Percentiles rank a stretch among this genome's conserved stretches.
Evolutionary conservation across 1,140 invertebrate species (phyloP).

Genomic region (Lasioglossum albipes): DNA sequence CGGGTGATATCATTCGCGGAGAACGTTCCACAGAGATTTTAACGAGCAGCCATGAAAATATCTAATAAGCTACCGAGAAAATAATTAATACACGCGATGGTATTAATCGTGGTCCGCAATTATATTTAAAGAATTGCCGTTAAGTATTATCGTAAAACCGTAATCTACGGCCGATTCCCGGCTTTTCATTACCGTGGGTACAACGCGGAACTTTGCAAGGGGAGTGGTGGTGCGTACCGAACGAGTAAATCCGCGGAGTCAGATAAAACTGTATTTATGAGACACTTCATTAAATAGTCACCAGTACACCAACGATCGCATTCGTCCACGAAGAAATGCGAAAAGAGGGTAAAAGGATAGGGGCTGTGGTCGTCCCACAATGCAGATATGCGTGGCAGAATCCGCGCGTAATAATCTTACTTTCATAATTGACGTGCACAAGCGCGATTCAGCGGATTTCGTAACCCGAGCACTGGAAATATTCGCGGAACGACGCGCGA

Average conservation of each 20-base stretch:
- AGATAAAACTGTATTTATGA: neutral
- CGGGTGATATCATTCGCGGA: conserved; percentile 46
- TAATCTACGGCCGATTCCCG: conserved; percentile 3
- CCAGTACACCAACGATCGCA: neutral
- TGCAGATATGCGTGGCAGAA: conserved; percentile 30
- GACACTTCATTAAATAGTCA: conserved; percentile 16
- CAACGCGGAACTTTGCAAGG: neutral
- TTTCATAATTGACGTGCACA: conserved; percentile 60
- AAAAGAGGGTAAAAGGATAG: conserved; percentile 36
- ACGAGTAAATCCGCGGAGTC: neutral
- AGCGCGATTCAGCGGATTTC: conserved; percentile 50
- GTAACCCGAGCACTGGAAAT: conserved; percentile 17
- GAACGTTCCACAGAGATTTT: conserved; percentile 30
- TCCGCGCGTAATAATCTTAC: conserved; percentile 50
- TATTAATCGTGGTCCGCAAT: conserved; percentile 48
- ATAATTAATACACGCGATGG: conserved; percentile 54
- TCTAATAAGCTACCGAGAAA: conserved; percentile 49
- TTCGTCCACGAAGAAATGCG: neutral
- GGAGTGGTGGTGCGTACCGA: neutral
- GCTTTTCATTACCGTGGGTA: neutral
- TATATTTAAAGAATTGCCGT: conserved; percentile 38
- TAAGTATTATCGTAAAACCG: conserved; percentile 41
- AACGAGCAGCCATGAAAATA: conserved; percentile 55
- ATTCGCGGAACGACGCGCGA: conserved; percentile 26
- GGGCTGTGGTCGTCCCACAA: conserved; percentile 28